Percentiles rank a stretch among this genome's conserved stretches.
phyloP scores from a whole-genome alignment of 1,140 invertebrate genomes.

The Pararge aegeria region DNA sequence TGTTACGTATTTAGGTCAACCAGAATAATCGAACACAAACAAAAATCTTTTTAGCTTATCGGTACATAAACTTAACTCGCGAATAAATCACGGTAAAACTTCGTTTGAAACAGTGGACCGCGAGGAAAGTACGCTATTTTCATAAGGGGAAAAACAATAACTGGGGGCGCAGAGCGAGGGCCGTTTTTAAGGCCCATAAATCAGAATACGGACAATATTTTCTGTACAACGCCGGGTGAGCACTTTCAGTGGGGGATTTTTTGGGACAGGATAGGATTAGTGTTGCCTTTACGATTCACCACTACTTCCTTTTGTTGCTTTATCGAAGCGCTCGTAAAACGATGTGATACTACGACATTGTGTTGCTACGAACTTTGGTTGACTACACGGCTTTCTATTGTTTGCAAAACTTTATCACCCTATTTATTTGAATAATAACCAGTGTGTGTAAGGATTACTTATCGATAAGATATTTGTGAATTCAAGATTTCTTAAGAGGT shows the following conservation, averaged over 20 bases:
- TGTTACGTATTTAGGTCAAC: slow-evolving; percentile 18
- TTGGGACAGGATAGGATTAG: slow-evolving; percentile 69
- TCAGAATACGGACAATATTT: slow-evolving; percentile 74
- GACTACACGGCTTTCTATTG: slow-evolving; percentile 6
- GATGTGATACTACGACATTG: slow-evolving; percentile 21
- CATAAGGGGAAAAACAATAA: slow-evolving; percentile 76
- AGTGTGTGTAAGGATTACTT: neutral
- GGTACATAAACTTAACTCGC: slow-evolving; percentile 28
- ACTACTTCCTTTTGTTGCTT: slow-evolving; percentile 59
- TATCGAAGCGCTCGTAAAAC: slow-evolving; percentile 54
- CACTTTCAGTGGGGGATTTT: slow-evolving; percentile 64
- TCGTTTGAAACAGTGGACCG: slow-evolving; percentile 50
- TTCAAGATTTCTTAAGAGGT: no score
- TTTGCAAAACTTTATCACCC: slow-evolving; percentile 3
- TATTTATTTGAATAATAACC: neutral
- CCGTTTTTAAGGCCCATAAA: slow-evolving; percentile 74
- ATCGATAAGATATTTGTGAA: neutral
- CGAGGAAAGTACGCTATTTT: slow-evolving; percentile 67
- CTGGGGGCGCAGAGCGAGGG: slow-evolving; percentile 60
- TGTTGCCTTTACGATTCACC: slow-evolving; percentile 73
- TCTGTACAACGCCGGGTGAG: slow-evolving; percentile 53
- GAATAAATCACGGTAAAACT: slow-evolving; percentile 62
- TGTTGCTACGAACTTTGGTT: slow-evolving; percentile 2
- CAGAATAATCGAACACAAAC: slow-evolving; percentile 23
- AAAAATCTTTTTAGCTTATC: slow-evolving; percentile 24